These are phyloP conservation scores for Eubasilissa regina DNA, from an alignment of 1,140 invertebrate genomes.

Conservation along the genomic window DNA sequence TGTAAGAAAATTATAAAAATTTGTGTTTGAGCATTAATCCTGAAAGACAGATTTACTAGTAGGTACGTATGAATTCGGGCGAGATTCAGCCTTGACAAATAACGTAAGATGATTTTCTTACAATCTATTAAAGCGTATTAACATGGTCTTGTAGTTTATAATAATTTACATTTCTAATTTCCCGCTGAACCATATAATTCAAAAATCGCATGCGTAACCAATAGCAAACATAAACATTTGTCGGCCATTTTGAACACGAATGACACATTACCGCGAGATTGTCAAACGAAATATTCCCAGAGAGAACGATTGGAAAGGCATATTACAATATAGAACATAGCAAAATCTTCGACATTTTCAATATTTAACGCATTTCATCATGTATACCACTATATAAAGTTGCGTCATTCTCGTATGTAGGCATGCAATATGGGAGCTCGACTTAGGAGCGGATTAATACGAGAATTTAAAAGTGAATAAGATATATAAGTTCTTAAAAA, in stretches of 20 bases:
- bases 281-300: slow-evolving; percentile 4
- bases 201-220: slow-evolving; percentile 8
- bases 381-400: background rate
- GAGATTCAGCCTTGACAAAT: too few relatives aligned
- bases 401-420: slow-evolving; percentile 3
- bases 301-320: background rate
- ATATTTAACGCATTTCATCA: background rate
- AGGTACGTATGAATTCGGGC: too few relatives aligned
- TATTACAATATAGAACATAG: background rate
- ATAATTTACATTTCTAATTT: background rate
- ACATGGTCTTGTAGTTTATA: too few relatives aligned
- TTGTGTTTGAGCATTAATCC: too few relatives aligned
- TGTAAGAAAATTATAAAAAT: too few relatives aligned
- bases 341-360: background rate
- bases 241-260: slow-evolving; percentile 30
- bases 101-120: too few relatives aligned
- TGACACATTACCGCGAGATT: background rate
- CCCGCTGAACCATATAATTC: background rate
- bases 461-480: background rate
- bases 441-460: background rate
- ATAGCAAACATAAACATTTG: slow-evolving; percentile 31
- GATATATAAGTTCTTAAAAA: background rate
- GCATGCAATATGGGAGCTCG: background rate
- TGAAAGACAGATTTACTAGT: too few relatives aligned
- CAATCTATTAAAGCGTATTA: too few relatives aligned